Percentiles rank a stretch among this genome's conserved stretches.
These are phyloP conservation scores for Diploptera punctata DNA, from an alignment of 2,888 invertebrate species.

Conservation along the genomic window DNA sequence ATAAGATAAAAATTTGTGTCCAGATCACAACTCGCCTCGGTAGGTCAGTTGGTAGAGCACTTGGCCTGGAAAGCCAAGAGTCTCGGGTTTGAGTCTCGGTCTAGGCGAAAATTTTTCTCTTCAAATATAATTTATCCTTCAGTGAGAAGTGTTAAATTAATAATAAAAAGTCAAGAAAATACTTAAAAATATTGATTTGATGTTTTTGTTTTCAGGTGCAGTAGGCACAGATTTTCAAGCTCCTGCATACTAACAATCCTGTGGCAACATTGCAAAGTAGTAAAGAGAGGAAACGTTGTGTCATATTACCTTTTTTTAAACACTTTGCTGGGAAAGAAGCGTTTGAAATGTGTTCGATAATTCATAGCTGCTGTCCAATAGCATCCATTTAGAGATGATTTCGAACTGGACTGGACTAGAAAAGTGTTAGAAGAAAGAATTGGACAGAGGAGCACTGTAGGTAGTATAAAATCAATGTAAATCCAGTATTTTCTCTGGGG, in stretches of 20 bases:
- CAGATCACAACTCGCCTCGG: too few species aligned
- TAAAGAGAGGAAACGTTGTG: conserved; percentile 10
- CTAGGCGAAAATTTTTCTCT: too few species aligned
- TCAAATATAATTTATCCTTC: too few species aligned
- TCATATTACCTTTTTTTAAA: conserved; percentile 5
- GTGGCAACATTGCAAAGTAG: conserved; percentile 10
- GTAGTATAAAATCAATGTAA: neutral
- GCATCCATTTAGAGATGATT: conserved; percentile 4
- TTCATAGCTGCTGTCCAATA: neutral
- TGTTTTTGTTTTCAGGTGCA: conserved; percentile 45
- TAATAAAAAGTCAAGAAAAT: too few species aligned
- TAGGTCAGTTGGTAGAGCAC: too few species aligned
- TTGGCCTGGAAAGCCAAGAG: too few species aligned
- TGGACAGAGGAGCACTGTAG: neutral
- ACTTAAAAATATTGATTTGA: too few species aligned
- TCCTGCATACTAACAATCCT: conserved; percentile 52
- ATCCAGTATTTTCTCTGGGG: neutral
- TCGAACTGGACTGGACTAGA: neutral
- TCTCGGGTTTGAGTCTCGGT: too few species aligned
- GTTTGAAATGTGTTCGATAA: conserved; percentile 13
- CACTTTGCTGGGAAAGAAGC: neutral
- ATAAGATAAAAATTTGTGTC: too few species aligned
- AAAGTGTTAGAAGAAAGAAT: neutral
- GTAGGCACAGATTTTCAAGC: conserved; percentile 56
- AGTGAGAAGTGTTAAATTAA: too few species aligned